Base-by-base conservation (phyloP, 53 echinoderm and acorn worm genomes). In the Apostichopus leukothele region DNA sequence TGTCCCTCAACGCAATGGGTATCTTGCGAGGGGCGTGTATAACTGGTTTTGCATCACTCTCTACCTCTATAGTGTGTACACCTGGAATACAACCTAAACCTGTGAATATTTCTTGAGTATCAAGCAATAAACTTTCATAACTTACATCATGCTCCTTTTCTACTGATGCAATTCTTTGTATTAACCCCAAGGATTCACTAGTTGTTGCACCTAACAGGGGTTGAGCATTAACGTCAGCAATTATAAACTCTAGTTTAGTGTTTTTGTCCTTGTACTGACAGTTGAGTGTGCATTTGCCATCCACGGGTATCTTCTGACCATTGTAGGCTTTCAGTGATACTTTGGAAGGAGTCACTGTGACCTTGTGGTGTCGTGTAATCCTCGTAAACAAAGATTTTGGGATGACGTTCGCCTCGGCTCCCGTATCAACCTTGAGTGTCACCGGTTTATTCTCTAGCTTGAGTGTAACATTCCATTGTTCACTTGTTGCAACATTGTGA, bases 21-120 rank as follows among this genome's bases (percentile, higher is more conserved):
- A 39, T 39, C 39, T 75, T 87, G 73, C 88, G 18, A 12, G 88
- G 90, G 10, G 92, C 68, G 52, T 90, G 92, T 0, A 92, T 75
- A 7, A 79, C 83, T 27, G 88, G 90, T 10, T 78, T 83, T 10
- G 83, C 92, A 16, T 67, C 80, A 1, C 75, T 76, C 19, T 90
- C 81, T 53, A 92, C 51, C 53, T 81, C 21, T 9, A 90, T 87
- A 59, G 86, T 77, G 73, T 86, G 87, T 67, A 54, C 50, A 22
- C 57, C 76, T 50, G 51, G 16, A 14, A 89, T 76, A 20, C 86
- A 86, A 57, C 92, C 90, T 51, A 67, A 75, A 23, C 92, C 92
- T n/a, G 84, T 76, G 52, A 90, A 92, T 0, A 92, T 76, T 20
- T 89, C 91, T 63, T 63, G 63, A 63, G 11, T 11, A 63, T 52